These are phyloP conservation scores for Drosophila arawakana DNA, from an alignment of 1,140 invertebrate species.

Conservation along the genomic window DNA sequence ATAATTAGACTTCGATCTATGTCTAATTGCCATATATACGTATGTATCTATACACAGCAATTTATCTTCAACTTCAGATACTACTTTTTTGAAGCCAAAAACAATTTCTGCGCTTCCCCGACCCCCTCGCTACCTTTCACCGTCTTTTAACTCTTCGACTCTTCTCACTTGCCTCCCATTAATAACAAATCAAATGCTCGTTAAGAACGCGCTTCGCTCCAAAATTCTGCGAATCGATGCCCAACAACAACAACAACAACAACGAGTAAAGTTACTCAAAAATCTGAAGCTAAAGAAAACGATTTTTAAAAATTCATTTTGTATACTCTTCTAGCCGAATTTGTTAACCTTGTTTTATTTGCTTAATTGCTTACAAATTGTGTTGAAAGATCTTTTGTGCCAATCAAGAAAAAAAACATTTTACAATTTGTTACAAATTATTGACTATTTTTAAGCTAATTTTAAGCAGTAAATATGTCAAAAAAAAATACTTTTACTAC, in stretches of 20 bases:
- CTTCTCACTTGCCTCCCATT: constrained; percentile 52
- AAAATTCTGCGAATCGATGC: constrained; percentile 54
- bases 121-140: no score
- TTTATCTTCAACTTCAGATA: not conserved
- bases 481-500: no score
- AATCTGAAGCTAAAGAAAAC: not conserved
- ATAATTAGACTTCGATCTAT: constrained; percentile 24
- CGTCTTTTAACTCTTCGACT: constrained; percentile 24
- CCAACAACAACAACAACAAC: not conserved
- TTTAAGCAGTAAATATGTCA: no score
- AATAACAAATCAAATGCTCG: constrained; percentile 73
- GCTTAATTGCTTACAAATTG: constrained; percentile 15
- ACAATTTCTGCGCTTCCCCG: not conserved
- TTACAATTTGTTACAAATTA: no score
- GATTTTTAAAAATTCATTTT: constrained; percentile 20
- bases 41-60: not conserved
- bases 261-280: constrained; percentile 14
- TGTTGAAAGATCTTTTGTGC: not conserved
- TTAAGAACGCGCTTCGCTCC: constrained; percentile 47
- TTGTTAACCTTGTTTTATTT: constrained; percentile 6
- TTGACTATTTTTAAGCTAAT: no score
- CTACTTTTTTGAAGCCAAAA: not conserved
- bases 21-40: constrained; percentile 35
- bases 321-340: constrained; percentile 17
- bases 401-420: no score